Conservation (phyloP, 2,113 vertebrate species). For the Epinephelus lanceolatus region DNA sequence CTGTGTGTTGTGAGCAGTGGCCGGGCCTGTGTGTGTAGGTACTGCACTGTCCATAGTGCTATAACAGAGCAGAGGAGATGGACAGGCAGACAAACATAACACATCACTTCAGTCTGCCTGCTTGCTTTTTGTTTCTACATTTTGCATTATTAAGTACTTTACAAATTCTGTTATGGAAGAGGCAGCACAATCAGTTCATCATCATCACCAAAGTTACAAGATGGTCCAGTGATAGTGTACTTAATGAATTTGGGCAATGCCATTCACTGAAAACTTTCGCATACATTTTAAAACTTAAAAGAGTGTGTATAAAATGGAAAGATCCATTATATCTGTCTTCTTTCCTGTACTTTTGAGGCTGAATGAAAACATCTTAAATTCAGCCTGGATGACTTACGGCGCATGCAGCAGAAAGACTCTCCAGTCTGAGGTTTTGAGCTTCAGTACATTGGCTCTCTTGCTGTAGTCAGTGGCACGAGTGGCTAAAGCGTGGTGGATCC, state of each 20-base stretch:
- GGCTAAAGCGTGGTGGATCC: slow-evolving; percentile 95
- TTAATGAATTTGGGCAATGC: no score
- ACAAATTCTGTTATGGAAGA: neutral
- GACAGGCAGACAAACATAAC: no score
- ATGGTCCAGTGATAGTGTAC: no score
- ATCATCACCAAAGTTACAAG: neutral
- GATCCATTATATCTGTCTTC: neutral
- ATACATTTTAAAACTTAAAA: neutral
- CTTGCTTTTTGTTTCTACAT: no score
- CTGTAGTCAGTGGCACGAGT: slow-evolving; percentile 96
- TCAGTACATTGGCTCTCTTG: slow-evolving; percentile 95
- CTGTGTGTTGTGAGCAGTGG: no score
- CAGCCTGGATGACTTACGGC: slow-evolving; percentile 85
- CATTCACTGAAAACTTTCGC: no score
- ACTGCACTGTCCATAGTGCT: no score
- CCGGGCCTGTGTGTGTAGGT: no score
- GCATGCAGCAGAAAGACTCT: slow-evolving; percentile 97
- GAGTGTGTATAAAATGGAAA: neutral
- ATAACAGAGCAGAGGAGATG: no score
- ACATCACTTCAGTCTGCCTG: no score
- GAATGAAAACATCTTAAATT: neutral
- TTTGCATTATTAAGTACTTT: neutral
- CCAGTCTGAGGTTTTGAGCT: slow-evolving; percentile 98
- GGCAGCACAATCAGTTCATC: neutral
- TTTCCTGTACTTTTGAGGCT: neutral